Base-by-base conservation (phyloP, 2,888 invertebrate species). In the Leptogaster cylindrica region DNA sequence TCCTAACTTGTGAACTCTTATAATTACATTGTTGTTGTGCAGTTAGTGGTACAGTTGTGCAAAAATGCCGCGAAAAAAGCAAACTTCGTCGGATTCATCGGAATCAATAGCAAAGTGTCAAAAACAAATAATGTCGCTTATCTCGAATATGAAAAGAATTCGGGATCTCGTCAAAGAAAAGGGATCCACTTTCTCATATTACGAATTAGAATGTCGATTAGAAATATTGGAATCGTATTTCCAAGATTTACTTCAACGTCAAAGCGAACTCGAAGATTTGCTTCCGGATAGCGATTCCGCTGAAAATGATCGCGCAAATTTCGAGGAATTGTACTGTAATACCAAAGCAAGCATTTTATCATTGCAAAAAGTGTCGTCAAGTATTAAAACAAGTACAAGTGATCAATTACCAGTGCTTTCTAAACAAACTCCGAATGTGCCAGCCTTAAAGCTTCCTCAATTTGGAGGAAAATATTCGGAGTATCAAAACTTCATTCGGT, bases 391-490 rank as follows among this genome's bases (percentile, higher is more conserved):
- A 31, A 31, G 8, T n/a, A n/a, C n/a, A n/a, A n/a, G n/a, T n/a
- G 7, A 6, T 31, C 31, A 31, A 7, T 31, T 31, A 8, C 8
- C 8, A 7, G 20, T 6, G 16, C 25, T 6, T 27, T 14, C 3
- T 27, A 28, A 12, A 46, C 28, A 8, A n/a, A n/a, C n/a, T n/a
- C 31, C 25, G 18, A 39, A 14, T 6, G 14, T 68, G 1, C 64
- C 68, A 25, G 12, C 36, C 5, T 36, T 51, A 10, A 44, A 41
- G 8, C 20, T 68, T 25, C 65, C 63, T 1, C 63, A 12, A 16
- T 68, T 70, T 36, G 36, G 36, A 23, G 68, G 68, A 2, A 51
- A 66, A 27, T 70, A 70, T 27, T 48, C 51, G 10, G 69, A 69
- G 7, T 69, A 66, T 36, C 65, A 64, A 25, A 67, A 68, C 23